These are phyloP conservation scores for Apoderus coryli DNA, from an alignment of 2,888 invertebrate genomes.

Conservation along the genomic window DNA sequence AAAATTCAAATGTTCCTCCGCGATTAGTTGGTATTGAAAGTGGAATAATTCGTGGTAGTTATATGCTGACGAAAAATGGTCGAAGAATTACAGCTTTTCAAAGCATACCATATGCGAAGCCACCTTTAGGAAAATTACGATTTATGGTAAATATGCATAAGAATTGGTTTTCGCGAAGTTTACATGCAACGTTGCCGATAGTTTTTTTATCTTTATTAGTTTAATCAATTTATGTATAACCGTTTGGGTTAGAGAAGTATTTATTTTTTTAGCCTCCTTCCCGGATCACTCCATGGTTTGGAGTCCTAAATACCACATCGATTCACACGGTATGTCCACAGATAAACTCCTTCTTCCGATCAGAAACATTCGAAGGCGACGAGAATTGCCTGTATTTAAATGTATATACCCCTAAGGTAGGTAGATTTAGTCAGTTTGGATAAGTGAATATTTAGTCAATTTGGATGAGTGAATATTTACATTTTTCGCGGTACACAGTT, in stretches of 20 bases:
- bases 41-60: too few species aligned
- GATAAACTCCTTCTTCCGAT: slow-evolving; percentile 52
- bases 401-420: slow-evolving; percentile 42
- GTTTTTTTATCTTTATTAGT: too few species aligned
- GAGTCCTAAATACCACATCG: slow-evolving; percentile 45
- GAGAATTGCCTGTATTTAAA: slow-evolving; percentile 81
- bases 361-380: slow-evolving; percentile 47
- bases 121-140: slow-evolving; percentile 28
- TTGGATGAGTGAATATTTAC: too few species aligned
- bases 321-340: slow-evolving; percentile 63
- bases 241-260: too few species aligned
- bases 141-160: slow-evolving; percentile 33
- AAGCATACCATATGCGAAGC: slow-evolving; percentile 32
- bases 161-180: too few species aligned
- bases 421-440: too few species aligned
- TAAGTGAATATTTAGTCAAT: too few species aligned
- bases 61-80: slow-evolving; percentile 28
- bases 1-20: too few species aligned
- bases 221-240: too few species aligned
- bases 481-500: too few species aligned
- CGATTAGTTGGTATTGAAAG: too few species aligned
- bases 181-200: too few species aligned
- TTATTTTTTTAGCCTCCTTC: slow-evolving; percentile 42
- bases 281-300: slow-evolving; percentile 46
- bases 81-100: slow-evolving; percentile 33